Evolutionary conservation across 2,113 vertebrate species (phyloP), one percentile per base, ranked within the genome.

Genomic region (Pagrus major): DNA sequence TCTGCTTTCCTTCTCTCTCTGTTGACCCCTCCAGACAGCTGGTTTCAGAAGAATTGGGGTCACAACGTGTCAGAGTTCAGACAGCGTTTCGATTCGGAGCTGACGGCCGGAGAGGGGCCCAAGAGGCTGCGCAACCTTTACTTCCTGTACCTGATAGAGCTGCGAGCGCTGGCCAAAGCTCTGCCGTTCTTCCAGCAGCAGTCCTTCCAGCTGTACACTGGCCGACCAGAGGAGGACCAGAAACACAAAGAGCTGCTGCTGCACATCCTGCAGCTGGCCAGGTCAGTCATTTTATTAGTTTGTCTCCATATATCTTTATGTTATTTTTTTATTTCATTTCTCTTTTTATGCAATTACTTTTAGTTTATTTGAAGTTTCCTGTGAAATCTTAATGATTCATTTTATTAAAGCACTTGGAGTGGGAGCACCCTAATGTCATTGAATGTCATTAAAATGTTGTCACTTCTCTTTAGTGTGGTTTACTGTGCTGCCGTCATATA

Each of bases 111-210:
- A 6, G 97, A 99, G 90, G 98, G 98, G 0, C 96, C 97, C 29
- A 94, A 96, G 76, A 94, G 97, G 44, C 96, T 99, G 29, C 96
- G 96, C 71, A 99, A 98, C 80, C 95, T 99, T 1, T 99, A 99
- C 90, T 99, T 99, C 59, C 94, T 99, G 51, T 99, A 97, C 88
- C 93, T 99, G 86, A 97, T 99, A 0, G 97, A 99, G 93, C 93
- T 99, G 81, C 93, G 96, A 41, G 98, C 97, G 8, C 88, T 99
- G 11, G 96, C 96, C 68, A 99, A 99, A 87, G 95, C 94, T 27
- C 89, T 97, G 80, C 97, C 98, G 0, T 97, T 97, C 92, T 97
- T 99, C 33, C 93, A 97, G 87, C 96, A 93, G 16, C 87, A 95
- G 0, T 89, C 88, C 29, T 95, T 98, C 89, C 94, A 93, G 72